phyloP scores from a whole-genome alignment of 2,888 invertebrate genomes.

The Diaprepes abbreviatus region DNA sequence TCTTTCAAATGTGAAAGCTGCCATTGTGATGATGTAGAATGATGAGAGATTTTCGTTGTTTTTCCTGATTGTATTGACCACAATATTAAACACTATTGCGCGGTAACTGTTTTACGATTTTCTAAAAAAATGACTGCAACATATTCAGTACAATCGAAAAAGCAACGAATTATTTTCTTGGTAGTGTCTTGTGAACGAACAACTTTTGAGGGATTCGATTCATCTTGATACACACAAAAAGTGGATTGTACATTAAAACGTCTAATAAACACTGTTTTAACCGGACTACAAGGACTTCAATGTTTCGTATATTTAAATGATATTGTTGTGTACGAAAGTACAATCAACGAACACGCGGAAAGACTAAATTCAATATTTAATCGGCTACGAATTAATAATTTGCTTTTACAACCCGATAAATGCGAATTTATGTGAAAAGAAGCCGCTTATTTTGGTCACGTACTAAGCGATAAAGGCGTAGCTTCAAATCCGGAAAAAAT shows the following conservation, averaged over 20 bases:
- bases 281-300: neutral
- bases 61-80: no score
- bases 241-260: neutral
- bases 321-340: neutral
- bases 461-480: constrained; percentile 52
- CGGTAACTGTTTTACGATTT: no score
- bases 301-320: neutral
- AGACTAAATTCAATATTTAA: constrained; percentile 57
- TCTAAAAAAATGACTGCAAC: no score
- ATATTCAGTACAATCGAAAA: no score
- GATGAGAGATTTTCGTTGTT: no score
- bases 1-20: no score
- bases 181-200: no score
- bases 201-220: no score
- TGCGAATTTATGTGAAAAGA: constrained; percentile 55
- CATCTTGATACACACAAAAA: no score
- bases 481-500: constrained; percentile 57
- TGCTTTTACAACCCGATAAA: neutral
- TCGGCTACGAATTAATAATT: constrained; percentile 56
- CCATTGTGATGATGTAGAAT: no score
- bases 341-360: constrained; percentile 17
- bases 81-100: no score
- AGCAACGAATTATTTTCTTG: no score
- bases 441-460: constrained; percentile 55
- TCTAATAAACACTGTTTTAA: neutral